phyloP scores from a whole-genome alignment of 2,888 invertebrate species.

The Tuberolachnus salignus region DNA sequence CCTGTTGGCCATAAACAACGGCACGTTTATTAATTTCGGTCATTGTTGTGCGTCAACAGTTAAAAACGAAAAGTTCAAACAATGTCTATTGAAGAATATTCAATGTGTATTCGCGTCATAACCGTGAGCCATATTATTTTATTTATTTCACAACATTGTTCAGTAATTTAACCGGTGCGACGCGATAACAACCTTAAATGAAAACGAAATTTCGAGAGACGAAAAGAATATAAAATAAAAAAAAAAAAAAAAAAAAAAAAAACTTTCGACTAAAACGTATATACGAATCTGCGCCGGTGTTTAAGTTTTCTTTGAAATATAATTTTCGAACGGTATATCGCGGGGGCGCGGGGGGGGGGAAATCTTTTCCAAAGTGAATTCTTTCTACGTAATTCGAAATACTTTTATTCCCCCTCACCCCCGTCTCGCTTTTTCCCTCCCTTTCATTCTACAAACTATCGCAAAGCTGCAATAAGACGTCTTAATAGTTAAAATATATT shows the following conservation, averaged over 20 bases:
- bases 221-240: too few relatives aligned
- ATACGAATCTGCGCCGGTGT: conserved; percentile 28
- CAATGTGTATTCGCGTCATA: conserved; percentile 2
- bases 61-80: conserved; percentile 22
- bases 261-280: conserved; percentile 14
- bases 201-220: conserved; percentile 23
- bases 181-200: conserved; percentile 27
- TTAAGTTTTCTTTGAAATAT: conserved; percentile 31
- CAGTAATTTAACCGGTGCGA: conserved; percentile 6
- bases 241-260: conserved; percentile 28
- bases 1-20: conserved; percentile 4
- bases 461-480: neutral
- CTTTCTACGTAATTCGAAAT: conserved; percentile 12
- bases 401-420: neutral
- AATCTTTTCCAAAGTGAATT: neutral
- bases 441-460: neutral
- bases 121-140: conserved; percentile 28
- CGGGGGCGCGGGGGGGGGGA: neutral
- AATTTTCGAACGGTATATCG: conserved; percentile 24
- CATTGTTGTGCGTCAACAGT: conserved; percentile 27
- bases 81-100: conserved; percentile 42
- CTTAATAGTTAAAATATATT: neutral
- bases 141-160: conserved; percentile 34
- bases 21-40: conserved; percentile 19
- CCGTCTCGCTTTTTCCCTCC: neutral